phyloP scores from a whole-genome alignment of 2,797 vertebrate species.

The Bradypus variegatus region DNA sequence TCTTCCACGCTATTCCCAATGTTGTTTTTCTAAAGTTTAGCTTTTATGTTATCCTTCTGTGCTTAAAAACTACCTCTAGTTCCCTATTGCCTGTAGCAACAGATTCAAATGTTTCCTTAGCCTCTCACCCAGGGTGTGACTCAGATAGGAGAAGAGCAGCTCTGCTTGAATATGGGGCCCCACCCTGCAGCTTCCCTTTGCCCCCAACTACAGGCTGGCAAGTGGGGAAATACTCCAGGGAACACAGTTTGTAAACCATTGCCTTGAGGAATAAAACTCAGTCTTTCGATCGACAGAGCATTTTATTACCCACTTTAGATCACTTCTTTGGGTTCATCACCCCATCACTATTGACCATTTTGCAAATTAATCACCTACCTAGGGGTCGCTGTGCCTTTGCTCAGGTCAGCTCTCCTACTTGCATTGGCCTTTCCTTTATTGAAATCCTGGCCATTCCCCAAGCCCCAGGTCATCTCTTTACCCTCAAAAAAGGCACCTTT shows the following conservation, averaged over 20 bases:
- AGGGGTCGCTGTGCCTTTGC: not conserved
- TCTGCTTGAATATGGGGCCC: not conserved
- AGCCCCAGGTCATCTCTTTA: not conserved
- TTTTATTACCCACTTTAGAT: not conserved
- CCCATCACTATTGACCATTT: no score
- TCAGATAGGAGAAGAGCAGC: rapidly evolving
- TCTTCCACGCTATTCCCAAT: rapidly evolving
- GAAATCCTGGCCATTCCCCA: not conserved
- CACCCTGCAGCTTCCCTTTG: rapidly evolving
- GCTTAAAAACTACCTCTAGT: rapidly evolving
- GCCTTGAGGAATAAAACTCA: not conserved
- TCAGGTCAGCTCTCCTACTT: not conserved
- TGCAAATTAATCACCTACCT: no score
- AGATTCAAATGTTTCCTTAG: not conserved
- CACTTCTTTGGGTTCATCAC: not conserved
- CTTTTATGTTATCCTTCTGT: not conserved
- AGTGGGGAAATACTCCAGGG: not conserved
- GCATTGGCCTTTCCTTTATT: no score
- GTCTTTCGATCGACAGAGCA: no score
- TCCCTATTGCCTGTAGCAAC: no score
- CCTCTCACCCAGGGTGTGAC: not conserved
- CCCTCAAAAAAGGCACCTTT: not conserved
- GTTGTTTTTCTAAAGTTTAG: not conserved
- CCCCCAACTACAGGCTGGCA: not conserved
- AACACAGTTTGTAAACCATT: not conserved